phyloP scores from a whole-genome alignment of 2,113 vertebrate species.

The Grallaria varia region DNA sequence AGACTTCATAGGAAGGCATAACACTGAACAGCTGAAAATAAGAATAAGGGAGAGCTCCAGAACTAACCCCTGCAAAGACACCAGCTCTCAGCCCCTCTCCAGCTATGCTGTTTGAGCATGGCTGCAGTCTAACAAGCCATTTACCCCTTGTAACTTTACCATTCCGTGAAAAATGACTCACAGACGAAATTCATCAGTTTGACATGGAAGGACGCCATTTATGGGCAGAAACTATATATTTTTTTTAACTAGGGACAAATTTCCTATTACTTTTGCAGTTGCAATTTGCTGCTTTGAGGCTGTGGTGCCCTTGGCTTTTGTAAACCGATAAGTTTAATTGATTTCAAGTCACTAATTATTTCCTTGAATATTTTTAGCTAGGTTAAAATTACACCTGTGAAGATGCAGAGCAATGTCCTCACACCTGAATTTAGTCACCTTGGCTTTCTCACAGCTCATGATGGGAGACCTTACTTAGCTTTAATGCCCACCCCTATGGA shows the following conservation, averaged over 20 bases:
- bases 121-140: not conserved
- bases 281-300: not conserved
- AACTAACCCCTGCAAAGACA: not conserved
- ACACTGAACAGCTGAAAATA: not conserved
- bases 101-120: not conserved
- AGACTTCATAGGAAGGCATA: not conserved
- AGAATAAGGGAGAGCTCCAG: not conserved
- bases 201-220: not conserved
- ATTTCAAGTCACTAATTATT: not conserved
- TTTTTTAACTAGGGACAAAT: not conserved
- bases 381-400: not conserved
- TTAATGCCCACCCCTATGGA: not conserved
- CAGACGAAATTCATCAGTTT: constrained; percentile 27
- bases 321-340: not conserved
- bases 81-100: not conserved
- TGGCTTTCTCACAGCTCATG: not conserved
- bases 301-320: not conserved
- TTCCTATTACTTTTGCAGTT: not conserved
- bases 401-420: not conserved
- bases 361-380: not conserved
- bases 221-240: not conserved
- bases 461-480: not conserved
- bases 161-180: constrained; percentile 15
- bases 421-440: not conserved
- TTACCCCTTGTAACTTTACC: not conserved